These are phyloP conservation scores for Nothoprocta pentlandii DNA, from an alignment of 2,113 vertebrate genomes.

Conservation along the genomic window DNA sequence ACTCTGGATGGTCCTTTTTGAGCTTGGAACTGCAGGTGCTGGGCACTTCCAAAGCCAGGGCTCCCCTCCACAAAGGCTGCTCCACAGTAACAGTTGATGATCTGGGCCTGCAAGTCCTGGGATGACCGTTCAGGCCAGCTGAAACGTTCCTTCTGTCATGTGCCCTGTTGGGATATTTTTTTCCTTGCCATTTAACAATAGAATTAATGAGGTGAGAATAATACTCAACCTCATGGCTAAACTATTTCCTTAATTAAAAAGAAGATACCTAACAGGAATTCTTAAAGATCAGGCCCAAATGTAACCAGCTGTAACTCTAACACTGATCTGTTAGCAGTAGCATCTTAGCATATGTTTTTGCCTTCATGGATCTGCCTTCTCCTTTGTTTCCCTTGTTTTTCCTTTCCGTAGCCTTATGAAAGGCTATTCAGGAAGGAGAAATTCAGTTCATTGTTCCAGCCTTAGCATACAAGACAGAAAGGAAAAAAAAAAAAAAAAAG, in stretches of 20 bases:
- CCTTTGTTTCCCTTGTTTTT: constrained; percentile 17
- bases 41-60: accelerated
- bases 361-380: constrained; percentile 7
- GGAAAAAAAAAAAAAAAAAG: no score
- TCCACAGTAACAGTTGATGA: background rate
- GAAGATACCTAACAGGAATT: constrained; percentile 23
- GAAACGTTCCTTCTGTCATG: background rate
- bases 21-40: background rate
- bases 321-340: background rate
- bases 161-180: background rate
- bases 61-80: background rate
- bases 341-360: background rate
- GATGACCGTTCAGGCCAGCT: background rate
- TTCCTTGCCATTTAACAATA: constrained; percentile 7
- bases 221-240: background rate
- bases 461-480: background rate
- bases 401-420: background rate
- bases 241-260: constrained; percentile 48
- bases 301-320: background rate
- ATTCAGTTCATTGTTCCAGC: background rate
- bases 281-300: constrained; percentile 1
- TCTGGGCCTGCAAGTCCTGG: background rate
- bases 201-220: constrained; percentile 27
- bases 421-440: constrained; percentile 4
- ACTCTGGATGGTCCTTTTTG: accelerated